Evolutionary conservation across 2,113 vertebrate genomes (phyloP).

Genomic region (Takifugu bimaculatus): DNA sequence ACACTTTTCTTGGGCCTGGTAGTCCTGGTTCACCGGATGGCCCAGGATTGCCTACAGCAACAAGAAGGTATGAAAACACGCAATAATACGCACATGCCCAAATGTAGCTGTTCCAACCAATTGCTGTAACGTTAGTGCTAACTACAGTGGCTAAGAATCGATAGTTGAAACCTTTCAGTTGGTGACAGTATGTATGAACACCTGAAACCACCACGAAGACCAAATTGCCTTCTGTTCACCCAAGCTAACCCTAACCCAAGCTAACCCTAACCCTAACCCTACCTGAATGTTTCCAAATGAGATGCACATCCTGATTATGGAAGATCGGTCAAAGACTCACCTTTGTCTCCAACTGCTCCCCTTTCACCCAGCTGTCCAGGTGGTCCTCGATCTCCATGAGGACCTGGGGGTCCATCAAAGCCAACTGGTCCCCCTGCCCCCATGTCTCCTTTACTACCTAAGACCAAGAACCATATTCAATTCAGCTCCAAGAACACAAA

Average conservation of each 20-base stretch:
- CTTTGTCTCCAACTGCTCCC: constrained; percentile 49
- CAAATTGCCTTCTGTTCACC: neutral
- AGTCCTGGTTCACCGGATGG: constrained; percentile 72
- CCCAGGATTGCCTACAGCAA: constrained; percentile 78
- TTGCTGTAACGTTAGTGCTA: too few species aligned
- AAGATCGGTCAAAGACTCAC: constrained; percentile 34
- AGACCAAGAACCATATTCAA: neutral
- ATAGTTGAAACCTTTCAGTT: too few species aligned
- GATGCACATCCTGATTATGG: too few species aligned
- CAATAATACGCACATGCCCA: neutral
- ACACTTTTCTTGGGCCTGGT: constrained; percentile 55
- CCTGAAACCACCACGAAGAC: too few species aligned
- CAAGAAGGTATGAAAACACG: neutral
- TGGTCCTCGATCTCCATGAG: constrained; percentile 32
- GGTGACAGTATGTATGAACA: too few species aligned
- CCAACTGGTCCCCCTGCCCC: constrained; percentile 42
- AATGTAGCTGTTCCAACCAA: neutral
- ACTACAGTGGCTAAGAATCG: too few species aligned
- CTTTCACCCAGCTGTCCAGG: constrained; percentile 41
- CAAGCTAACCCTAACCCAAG: neutral
- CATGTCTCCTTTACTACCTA: constrained; percentile 43
- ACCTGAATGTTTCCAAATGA: too few species aligned
- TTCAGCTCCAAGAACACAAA: too few species aligned
- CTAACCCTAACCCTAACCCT: neutral
- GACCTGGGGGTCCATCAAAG: constrained; percentile 26